Evolutionary conservation across 2,797 vertebrate species (phyloP).

Genomic region (Anabacerthia variegaticeps): DNA sequence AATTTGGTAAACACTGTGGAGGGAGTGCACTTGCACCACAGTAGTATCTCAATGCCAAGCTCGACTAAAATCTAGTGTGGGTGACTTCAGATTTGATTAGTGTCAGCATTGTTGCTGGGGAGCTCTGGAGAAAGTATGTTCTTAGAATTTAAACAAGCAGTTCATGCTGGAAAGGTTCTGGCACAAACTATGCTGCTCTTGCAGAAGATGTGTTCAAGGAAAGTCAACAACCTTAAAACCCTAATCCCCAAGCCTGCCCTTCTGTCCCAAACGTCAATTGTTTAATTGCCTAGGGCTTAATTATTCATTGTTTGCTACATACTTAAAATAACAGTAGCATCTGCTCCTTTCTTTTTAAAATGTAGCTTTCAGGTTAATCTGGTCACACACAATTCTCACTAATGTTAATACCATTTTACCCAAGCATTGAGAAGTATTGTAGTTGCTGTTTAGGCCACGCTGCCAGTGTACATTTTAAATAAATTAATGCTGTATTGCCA

Average conservation of each 20-base stretch:
- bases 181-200: neutral
- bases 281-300: neutral
- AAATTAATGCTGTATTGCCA: neutral
- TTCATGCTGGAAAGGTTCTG: neutral
- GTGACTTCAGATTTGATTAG: conserved; percentile 9
- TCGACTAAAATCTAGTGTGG: neutral
- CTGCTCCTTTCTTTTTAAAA: neutral
- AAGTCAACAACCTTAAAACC: neutral
- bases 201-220: neutral
- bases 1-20: neutral
- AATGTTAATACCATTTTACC: neutral
- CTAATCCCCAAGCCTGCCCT: neutral
- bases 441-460: neutral
- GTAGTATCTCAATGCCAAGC: neutral
- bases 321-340: neutral
- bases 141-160: neutral
- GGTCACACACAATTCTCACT: neutral
- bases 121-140: neutral
- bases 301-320: neutral
- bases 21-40: neutral
- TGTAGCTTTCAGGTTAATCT: neutral
- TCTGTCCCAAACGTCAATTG: neutral
- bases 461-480: neutral
- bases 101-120: neutral
- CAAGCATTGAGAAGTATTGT: neutral